Percentiles rank a stretch among this genome's conserved stretches.
phyloP scores from a whole-genome alignment of 2,888 invertebrate species.

The Sarcophaga caerulescens region DNA sequence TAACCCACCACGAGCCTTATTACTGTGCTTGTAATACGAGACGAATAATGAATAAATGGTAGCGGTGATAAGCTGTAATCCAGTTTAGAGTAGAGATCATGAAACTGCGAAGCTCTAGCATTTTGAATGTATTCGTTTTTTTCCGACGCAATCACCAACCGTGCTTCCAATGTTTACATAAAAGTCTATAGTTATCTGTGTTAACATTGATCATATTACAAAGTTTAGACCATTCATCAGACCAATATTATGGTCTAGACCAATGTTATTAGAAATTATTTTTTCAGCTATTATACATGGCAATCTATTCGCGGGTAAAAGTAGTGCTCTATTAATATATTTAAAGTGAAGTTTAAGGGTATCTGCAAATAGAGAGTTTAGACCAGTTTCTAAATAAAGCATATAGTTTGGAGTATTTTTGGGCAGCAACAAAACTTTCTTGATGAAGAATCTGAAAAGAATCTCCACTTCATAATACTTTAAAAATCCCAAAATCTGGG shows the following conservation, averaged over 20 bases:
- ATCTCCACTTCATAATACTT: constrained; percentile 1
- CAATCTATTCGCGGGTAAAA: not conserved
- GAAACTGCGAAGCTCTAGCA: constrained; percentile 1
- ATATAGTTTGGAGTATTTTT: constrained; percentile 5
- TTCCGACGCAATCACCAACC: not conserved
- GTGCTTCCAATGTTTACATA: not conserved
- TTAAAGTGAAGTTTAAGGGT: not conserved
- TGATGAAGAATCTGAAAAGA: not conserved
- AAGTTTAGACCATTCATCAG: not conserved
- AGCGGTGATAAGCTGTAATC: not conserved
- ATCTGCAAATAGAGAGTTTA: not conserved
- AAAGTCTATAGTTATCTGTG: not conserved
- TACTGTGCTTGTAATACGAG: not conserved
- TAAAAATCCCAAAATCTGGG: not conserved
- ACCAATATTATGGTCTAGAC: too few species aligned
- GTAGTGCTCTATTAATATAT: not conserved
- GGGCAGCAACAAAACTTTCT: not conserved
- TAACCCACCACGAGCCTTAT: not conserved
- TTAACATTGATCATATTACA: not conserved
- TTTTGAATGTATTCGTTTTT: not conserved
- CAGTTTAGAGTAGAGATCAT: not conserved
- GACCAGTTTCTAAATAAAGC: not conserved
- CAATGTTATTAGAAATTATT: not conserved
- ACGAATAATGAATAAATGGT: not conserved
- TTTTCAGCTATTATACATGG: not conserved